Evolutionary conservation across 2,888 invertebrate species (phyloP).

Genomic region (Vanessa cardui): DNA sequence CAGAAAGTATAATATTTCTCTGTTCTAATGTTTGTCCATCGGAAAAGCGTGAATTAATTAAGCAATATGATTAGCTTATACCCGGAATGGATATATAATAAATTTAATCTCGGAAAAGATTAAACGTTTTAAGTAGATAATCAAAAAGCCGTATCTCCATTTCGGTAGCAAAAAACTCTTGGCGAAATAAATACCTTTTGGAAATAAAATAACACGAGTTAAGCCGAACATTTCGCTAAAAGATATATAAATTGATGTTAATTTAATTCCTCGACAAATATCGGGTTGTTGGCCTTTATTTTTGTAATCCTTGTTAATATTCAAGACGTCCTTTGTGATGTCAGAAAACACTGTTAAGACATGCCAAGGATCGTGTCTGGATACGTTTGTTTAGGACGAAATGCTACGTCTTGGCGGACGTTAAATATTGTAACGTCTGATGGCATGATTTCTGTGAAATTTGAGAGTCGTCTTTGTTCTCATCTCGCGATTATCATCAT

Average conservation of each 20-base stretch:
- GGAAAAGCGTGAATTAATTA: too few relatives aligned
- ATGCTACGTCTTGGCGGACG: conserved; percentile 45
- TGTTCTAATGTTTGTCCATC: too few relatives aligned
- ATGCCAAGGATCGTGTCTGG: conserved; percentile 39
- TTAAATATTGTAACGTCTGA: conserved; percentile 74
- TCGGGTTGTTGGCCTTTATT: conserved; percentile 12
- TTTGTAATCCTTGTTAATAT: conserved; percentile 33
- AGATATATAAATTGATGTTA: not conserved
- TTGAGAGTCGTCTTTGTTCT: conserved; percentile 47
- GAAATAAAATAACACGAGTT: not conserved
- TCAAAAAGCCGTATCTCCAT: too few relatives aligned
- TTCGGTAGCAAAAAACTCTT: too few relatives aligned
- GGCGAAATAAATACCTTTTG: too few relatives aligned
- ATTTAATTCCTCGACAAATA: not conserved
- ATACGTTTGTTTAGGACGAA: conserved; percentile 46
- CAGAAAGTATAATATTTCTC: too few relatives aligned
- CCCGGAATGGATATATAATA: too few relatives aligned
- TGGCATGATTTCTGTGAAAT: conserved; percentile 58
- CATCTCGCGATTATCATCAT: conserved; percentile 23
- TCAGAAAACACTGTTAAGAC: conserved; percentile 36
- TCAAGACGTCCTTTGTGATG: conserved; percentile 36
- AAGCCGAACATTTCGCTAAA: not conserved
- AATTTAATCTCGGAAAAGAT: too few relatives aligned
- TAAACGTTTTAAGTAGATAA: too few relatives aligned
- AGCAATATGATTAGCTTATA: too few relatives aligned